phyloP scores from a whole-genome alignment of 2,888 invertebrate genomes.

The Tenthredo notha region DNA sequence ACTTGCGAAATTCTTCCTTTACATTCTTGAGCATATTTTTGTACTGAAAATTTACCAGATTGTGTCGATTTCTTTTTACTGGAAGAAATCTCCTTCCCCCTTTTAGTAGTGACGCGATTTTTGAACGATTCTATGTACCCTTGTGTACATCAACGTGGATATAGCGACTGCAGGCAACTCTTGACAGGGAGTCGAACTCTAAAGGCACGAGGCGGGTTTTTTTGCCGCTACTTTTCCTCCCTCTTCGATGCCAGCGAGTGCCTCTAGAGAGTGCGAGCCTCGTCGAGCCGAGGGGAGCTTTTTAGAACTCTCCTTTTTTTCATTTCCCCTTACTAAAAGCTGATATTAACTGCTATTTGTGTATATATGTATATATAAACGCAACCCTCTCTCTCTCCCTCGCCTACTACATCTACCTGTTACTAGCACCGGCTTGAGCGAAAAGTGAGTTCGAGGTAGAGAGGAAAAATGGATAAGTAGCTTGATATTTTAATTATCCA shows the following conservation, averaged over 20 bases:
- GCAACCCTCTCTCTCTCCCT: conserved; percentile 11
- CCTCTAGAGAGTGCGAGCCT: conserved; percentile 51
- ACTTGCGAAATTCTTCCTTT: too few species aligned
- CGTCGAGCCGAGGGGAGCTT: conserved; percentile 49
- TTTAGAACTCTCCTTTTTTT: conserved; percentile 41
- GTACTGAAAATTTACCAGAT: neutral
- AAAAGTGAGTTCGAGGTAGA: conserved; percentile 30
- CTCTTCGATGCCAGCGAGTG: conserved; percentile 41
- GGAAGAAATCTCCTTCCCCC: conserved; percentile 17
- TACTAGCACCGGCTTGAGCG: conserved; percentile 30
- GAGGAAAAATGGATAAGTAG: conserved; percentile 5
- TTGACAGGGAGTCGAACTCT: conserved; percentile 35
- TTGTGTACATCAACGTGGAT: conserved; percentile 27
- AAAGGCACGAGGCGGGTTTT: conserved; percentile 37
- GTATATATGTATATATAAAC: conserved; percentile 19
- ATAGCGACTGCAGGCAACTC: conserved; percentile 16
- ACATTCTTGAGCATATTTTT: neutral
- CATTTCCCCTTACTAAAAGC: conserved; percentile 46
- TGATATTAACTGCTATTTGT: conserved; percentile 48
- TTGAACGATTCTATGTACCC: conserved; percentile 28
- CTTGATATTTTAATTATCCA: conserved; percentile 32
- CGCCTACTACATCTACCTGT: conserved; percentile 29
- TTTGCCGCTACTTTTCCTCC: conserved; percentile 45
- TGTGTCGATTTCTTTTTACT: neutral
- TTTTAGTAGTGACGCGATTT: conserved; percentile 31